Percentiles rank a stretch among this genome's conserved stretches.
Conservation (phyloP, 1,140 invertebrate species). For the Drosophila fuyamai region DNA sequence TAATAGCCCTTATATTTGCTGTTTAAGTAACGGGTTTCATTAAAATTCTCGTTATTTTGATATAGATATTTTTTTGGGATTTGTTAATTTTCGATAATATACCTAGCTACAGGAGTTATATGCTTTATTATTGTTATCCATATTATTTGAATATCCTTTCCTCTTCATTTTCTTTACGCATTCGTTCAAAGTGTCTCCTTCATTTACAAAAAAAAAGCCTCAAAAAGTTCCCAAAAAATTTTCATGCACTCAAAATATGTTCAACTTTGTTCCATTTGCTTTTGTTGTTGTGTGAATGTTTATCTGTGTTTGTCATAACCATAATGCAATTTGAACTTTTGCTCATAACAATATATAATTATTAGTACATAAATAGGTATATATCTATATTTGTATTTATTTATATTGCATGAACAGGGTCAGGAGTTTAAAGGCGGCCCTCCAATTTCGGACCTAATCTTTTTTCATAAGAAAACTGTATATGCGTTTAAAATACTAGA, state of each 20-base stretch:
- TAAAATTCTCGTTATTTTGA: slow-evolving; percentile 70
- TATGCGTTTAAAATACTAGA: neutral
- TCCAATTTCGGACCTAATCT: neutral
- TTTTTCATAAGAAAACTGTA: neutral
- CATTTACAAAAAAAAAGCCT: slow-evolving; percentile 70
- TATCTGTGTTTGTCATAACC: slow-evolving; percentile 45
- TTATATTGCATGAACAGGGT: slow-evolving; percentile 47
- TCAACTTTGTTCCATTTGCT: slow-evolving; percentile 81
- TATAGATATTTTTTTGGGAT: slow-evolving; percentile 48
- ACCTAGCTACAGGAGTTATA: slow-evolving; percentile 63
- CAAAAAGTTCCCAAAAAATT: slow-evolving; percentile 75
- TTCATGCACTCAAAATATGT: slow-evolving; percentile 75
- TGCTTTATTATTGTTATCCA: slow-evolving; percentile 17
- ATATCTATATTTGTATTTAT: slow-evolving; percentile 45
- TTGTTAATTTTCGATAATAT: slow-evolving; percentile 73
- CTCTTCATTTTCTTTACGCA: slow-evolving; percentile 1
- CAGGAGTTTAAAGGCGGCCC: slow-evolving; percentile 9
- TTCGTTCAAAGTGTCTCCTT: slow-evolving; percentile 12
- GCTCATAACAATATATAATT: slow-evolving; percentile 78
- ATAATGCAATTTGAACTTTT: slow-evolving; percentile 81
- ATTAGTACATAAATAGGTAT: slow-evolving; percentile 74
- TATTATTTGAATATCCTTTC: slow-evolving; percentile 22
- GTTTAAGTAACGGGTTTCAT: slow-evolving; percentile 39
- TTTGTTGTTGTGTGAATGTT: slow-evolving; percentile 46
- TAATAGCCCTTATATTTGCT: slow-evolving; percentile 39